Conservation (phyloP, 2,888 invertebrate species). For the Drosophila rubida region DNA sequence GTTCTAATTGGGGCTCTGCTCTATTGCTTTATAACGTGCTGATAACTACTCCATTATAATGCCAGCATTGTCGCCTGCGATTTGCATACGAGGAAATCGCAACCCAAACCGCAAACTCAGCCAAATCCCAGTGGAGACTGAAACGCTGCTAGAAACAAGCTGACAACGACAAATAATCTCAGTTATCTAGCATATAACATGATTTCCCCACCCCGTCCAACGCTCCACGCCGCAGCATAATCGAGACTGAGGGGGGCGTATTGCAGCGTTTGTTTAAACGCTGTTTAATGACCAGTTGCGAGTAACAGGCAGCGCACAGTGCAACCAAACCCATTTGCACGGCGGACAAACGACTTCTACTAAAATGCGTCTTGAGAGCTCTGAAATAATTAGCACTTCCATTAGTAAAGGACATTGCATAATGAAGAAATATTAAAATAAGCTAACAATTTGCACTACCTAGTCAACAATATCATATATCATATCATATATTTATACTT, state of each 20-base stretch:
- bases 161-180: conserved; percentile 3
- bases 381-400: too few species aligned
- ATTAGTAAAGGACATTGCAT: too few species aligned
- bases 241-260: conserved; percentile 11
- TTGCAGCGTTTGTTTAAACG: conserved; percentile 51
- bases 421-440: too few species aligned
- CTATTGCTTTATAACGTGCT: conserved; percentile 35
- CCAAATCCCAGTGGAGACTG: neutral
- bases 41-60: conserved; percentile 43
- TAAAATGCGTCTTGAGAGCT: too few species aligned
- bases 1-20: conserved; percentile 53
- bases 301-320: conserved; percentile 22
- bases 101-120: conserved; percentile 7
- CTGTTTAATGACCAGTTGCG: conserved; percentile 32
- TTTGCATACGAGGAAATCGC: conserved; percentile 38
- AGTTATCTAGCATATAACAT: conserved; percentile 7
- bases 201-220: neutral
- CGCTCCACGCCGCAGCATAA: neutral
- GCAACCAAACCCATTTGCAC: neutral
- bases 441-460: too few species aligned
- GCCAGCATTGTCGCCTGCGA: conserved; percentile 15
- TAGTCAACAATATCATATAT: too few species aligned
- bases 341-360: too few species aligned
- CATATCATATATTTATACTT: too few species aligned
- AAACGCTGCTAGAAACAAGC: conserved; percentile 7